Evolutionary conservation across 2,888 invertebrate species (phyloP).

Genomic region (Euphydryas editha): DNA sequence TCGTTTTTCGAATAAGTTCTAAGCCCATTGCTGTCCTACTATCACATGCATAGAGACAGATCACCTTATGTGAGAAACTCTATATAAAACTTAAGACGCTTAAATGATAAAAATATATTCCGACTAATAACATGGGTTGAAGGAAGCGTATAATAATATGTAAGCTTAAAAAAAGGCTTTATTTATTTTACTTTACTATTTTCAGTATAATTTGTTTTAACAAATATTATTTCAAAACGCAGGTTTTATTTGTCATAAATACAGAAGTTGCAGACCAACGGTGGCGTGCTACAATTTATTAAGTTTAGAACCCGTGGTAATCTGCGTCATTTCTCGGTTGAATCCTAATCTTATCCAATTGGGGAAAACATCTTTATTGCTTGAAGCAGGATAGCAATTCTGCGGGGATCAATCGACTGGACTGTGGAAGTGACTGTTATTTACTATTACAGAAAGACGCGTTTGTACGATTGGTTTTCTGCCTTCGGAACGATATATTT

Average conservation of each 20-base stretch:
- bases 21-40: background rate
- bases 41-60: background rate
- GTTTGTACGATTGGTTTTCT: slow-evolving; percentile 32
- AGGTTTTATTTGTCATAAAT: slow-evolving; percentile 4
- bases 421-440: slow-evolving; percentile 61
- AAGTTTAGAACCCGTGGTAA: slow-evolving; percentile 46
- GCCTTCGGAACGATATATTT: slow-evolving; percentile 30
- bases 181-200: too few relatives aligned
- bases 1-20: background rate
- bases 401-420: slow-evolving; percentile 37
- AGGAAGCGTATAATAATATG: too few relatives aligned
- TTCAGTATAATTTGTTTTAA: too few relatives aligned
- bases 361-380: slow-evolving; percentile 65
- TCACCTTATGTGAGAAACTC: background rate
- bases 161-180: too few relatives aligned
- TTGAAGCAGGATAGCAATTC: slow-evolving; percentile 34
- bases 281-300: slow-evolving; percentile 30
- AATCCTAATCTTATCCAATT: slow-evolving; percentile 65
- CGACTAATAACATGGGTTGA: too few relatives aligned
- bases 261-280: slow-evolving; percentile 23
- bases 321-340: slow-evolving; percentile 56
- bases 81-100: background rate
- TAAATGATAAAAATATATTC: background rate
- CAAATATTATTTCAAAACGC: background rate
- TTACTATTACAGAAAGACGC: slow-evolving; percentile 41